Evolutionary conservation across 30 jellyfish, hydroid and myxozoan species (phyloP).

Genomic region (Pelagia noctiluca): DNA sequence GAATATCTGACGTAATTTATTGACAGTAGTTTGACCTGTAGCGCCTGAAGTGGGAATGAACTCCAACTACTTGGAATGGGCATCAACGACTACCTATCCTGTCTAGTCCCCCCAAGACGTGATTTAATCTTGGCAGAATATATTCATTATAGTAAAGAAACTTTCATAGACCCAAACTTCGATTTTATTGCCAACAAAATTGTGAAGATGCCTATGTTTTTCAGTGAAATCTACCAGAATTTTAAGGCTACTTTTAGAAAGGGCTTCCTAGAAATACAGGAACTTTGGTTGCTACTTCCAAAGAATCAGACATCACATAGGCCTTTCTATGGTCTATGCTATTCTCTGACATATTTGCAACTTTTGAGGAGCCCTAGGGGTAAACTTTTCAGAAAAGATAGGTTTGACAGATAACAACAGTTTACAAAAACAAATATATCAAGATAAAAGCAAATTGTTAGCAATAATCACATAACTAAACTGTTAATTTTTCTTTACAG

Average conservation of each 20-base stretch:
- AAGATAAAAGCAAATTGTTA: neutral
- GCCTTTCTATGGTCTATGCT: constrained; percentile 6
- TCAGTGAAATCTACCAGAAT: neutral
- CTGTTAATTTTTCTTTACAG: constrained; percentile 22
- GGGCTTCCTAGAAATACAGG: neutral
- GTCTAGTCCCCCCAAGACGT: constrained; percentile 8
- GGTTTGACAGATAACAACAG: constrained; percentile 1
- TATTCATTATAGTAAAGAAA: neutral
- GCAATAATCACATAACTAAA: neutral
- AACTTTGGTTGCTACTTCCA: neutral
- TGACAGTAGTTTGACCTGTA: too few species aligned
- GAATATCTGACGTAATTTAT: too few species aligned
- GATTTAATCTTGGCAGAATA: neutral
- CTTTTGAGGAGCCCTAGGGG: constrained; percentile 7
- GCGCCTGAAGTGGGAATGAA: too few species aligned
- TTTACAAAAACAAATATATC: neutral
- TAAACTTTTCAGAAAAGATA: neutral
- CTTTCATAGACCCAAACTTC: neutral
- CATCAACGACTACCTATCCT: too few species aligned
- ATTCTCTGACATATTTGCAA: neutral
- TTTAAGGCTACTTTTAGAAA: neutral
- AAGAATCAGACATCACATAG: constrained; percentile 3
- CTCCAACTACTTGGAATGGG: too few species aligned
- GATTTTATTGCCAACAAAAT: neutral
- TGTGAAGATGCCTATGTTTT: neutral